Conservation (phyloP, 2,888 invertebrate species). For the Synergus gifuensis region DNA sequence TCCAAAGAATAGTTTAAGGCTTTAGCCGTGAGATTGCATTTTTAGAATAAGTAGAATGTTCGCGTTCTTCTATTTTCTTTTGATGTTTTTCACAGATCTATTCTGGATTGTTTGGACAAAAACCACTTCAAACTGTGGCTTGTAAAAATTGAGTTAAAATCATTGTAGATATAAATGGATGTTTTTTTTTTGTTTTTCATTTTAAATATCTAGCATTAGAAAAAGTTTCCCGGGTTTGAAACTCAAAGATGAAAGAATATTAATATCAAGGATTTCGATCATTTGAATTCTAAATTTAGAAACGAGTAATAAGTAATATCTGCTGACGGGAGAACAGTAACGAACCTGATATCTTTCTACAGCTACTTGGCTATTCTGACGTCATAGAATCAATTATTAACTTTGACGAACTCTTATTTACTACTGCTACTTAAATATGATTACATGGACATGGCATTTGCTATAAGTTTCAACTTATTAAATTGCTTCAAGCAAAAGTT, state of each 20-base stretch:
- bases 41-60: not conserved
- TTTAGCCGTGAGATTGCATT: not conserved
- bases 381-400: slow-evolving; percentile 4
- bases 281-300: not conserved
- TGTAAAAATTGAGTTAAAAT: not conserved
- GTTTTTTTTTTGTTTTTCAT: not conserved
- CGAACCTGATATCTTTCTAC: not conserved
- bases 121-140: not conserved
- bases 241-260: not conserved
- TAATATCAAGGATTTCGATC: not conserved
- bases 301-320: not conserved
- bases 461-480: not conserved
- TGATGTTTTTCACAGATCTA: not conserved
- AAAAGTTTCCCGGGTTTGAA: not conserved
- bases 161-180: not conserved
- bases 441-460: not conserved
- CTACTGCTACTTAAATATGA: not conserved
- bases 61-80: not conserved
- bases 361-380: not conserved
- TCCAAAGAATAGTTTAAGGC: slow-evolving; percentile 10
- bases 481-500: not conserved
- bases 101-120: not conserved
- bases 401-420: not conserved
- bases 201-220: not conserved
- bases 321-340: not conserved